Evolutionary conservation across 2,113 vertebrate genomes (phyloP).

Genomic region (Parotia lawesii): DNA sequence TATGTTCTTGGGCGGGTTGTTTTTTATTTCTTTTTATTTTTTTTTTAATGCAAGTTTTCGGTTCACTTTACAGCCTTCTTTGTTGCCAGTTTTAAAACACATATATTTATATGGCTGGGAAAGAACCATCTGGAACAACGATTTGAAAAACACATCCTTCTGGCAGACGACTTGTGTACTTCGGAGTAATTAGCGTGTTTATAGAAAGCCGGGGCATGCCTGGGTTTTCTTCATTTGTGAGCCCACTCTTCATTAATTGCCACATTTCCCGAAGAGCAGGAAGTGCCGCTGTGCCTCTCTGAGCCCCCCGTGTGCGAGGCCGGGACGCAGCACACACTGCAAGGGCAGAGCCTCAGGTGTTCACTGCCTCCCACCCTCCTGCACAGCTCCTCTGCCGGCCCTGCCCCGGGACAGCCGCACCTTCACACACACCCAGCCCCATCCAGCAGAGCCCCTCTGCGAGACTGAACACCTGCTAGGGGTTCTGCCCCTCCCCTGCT

Average conservation of each 20-base stretch:
- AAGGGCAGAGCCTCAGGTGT: too few relatives aligned
- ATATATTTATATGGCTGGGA: neutral
- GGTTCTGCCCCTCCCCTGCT: neutral
- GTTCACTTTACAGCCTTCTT: neutral
- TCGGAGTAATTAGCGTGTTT: neutral
- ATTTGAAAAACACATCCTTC: neutral
- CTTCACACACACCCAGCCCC: neutral
- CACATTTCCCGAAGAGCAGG: neutral
- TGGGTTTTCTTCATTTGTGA: neutral
- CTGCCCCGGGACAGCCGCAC: neutral
- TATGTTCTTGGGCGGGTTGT: neutral
- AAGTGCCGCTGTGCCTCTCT: accelerated
- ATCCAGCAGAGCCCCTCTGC: neutral
- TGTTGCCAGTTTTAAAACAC: neutral
- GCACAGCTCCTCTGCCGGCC: neutral
- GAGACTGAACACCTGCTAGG: neutral
- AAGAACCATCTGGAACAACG: conserved; percentile 1
- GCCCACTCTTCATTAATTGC: neutral
- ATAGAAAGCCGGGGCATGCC: neutral
- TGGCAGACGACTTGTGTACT: neutral
- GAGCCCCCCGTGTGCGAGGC: neutral
- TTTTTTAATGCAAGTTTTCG: neutral
- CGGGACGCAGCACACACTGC: accelerated
- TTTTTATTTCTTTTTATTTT: accelerated
- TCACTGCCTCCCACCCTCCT: neutral